Evolutionary conservation across 1,140 invertebrate genomes (phyloP).

Genomic region (Brachionus calyciflorus): DNA sequence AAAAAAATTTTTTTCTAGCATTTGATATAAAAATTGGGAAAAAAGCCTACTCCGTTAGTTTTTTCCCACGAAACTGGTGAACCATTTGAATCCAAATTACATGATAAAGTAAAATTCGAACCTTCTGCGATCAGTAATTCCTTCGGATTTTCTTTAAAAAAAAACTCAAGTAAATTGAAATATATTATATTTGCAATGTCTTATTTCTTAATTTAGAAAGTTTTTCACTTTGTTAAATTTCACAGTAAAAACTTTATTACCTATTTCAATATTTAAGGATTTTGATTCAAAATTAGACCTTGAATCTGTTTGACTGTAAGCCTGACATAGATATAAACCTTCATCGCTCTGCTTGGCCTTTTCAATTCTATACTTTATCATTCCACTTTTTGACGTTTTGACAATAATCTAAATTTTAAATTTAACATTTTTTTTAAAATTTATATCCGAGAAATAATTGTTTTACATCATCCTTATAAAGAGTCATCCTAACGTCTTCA

Average conservation of each 20-base stretch:
- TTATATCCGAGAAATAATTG: not conserved
- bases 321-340: not conserved
- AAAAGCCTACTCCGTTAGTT: not conserved
- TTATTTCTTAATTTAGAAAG: too few relatives aligned
- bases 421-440: not conserved
- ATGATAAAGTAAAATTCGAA: not conserved
- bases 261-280: not conserved
- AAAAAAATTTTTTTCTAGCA: not conserved
- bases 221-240: too few relatives aligned
- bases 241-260: not conserved
- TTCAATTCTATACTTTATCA: not conserved
- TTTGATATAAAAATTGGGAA: not conserved
- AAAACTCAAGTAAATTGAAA: constrained; percentile 4
- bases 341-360: not conserved
- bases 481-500: not conserved
- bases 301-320: not conserved
- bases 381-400: not conserved
- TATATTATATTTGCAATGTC: too few relatives aligned
- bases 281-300: not conserved
- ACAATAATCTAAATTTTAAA: not conserved
- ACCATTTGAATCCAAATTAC: not conserved
- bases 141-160: not conserved
- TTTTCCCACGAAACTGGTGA: not conserved
- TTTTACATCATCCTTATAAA: constrained; percentile 23
- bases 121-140: not conserved